Evolutionary conservation across 1,140 invertebrate genomes (phyloP), one percentile per base, ranked within the genome.

Genomic region (Zophobas morio): DNA sequence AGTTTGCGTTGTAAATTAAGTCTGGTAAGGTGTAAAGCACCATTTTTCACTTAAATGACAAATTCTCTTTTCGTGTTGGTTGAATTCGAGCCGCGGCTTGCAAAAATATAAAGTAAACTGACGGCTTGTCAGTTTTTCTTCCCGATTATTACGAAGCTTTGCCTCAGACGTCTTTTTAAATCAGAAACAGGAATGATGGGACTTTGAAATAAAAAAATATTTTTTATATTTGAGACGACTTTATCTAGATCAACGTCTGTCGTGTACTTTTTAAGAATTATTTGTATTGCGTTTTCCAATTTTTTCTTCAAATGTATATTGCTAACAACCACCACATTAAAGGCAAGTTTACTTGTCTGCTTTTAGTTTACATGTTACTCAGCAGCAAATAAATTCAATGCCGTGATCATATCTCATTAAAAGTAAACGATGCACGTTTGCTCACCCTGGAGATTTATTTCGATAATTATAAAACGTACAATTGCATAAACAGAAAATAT

Each of bases 401-500:
- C 42, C 20, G 39, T 36, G 60, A 42, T 66, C 5, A 66, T 66
- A 20, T 39, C 1, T 66, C 39, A 40, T 66, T 66, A 40, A 39
- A 20, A 66, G n/a, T 42, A 42, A n/a, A 3, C 60, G 32, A 66
- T 66, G 8, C n/a, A 66, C 60, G 60, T 42, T 66, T 66, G 60
- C 42, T 39, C 60, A 66, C 60, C 60, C 60, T 66, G 35, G 39
- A 66, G 60, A 66, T 56, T 73, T 35, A 56, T 73, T 53, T 76
- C 75, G 54, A 77, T 77, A 77, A 77, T 77, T 73, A 77, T 77
- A 77, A 72, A 70, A 70, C 54, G 49, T 73, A 60, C 63, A 77
- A 73, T 73, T 72, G 66, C 56, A 77, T 77, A 77, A 77, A 71
- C 76, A 73, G 70, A 77, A 77, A 77, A 77, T 77, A 77, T 77